Base-by-base conservation (phyloP, 2,113 vertebrate species). In the Callipepla californica region DNA sequence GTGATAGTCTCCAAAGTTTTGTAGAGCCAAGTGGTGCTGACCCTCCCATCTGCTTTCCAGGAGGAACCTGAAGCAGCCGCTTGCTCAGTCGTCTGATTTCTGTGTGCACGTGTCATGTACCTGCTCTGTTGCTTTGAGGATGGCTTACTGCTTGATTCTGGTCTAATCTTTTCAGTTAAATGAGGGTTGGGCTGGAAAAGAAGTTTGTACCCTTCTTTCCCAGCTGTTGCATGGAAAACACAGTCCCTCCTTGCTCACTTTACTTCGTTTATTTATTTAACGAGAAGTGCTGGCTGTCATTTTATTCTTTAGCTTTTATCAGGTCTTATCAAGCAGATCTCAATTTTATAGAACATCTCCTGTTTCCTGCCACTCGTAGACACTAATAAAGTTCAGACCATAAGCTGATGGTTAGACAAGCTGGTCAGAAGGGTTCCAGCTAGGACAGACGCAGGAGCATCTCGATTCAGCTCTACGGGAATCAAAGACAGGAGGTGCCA, bases 111-210 rank as follows among this genome's bases (percentile, higher is more conserved):
- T 69, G 63, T 74, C 2, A 1, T 88, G 48, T 57, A 75, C 74
- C 40, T 85, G 80, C 75, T 90, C 51, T 90, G 48, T 80, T 1
- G 2, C 23, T 82, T 85, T 77, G 81, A 90, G 78, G 82, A 72
- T 66, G 66, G 21, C 89, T 95, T 68, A 47, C 58, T 87, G 85
- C 70, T 95, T 63, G 68, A 82, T 89, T 89, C 89, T 58, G 51
- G 66, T 78, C 79, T 89, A 67, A 92, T 88, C 65, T 87, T 80
- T 80, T 68, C 68, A 78, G 47, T 83, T 88, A 83, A 87, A 86
- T 63, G 65, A 84, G 18, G 30, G 16, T 72, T 77, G 34, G 67
- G 42, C 91, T 92, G 78, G 68, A 79, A 92, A 88, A 95, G 48
- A 36, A 92, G 80, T 74, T 81, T 72, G 73, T 81, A 65, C 57